Evolutionary conservation across 2,113 vertebrate genomes (phyloP), one percentile per base, ranked within the genome.

Genomic region (Coptodon rendalli): DNA sequence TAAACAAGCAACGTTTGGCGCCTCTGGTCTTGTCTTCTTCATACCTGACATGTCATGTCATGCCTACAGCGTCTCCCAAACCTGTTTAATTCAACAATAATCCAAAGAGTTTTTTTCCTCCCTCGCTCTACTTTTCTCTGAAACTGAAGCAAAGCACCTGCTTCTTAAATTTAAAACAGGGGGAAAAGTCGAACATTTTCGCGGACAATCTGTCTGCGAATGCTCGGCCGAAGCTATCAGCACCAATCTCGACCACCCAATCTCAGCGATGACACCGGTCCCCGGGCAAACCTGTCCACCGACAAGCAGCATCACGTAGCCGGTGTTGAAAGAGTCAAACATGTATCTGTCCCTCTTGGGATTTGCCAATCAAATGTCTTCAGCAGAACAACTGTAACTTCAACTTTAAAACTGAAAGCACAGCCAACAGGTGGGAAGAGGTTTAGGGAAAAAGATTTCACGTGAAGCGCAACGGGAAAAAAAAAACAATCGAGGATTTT

Each of bases 1-100:
- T 97, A 97, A 97, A 97, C 97, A 97, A 97, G 98, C 95, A 95
- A 90, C 87, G 94, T 95, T 94, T 97, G 98, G 99, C 98, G 98
- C 98, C 98, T 99, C 98, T 97, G 97, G 98, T 99, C 99, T 98
- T 99, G 99, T 98, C 98, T 97, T 95, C 94, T 94, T 97, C 98
- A 98, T 98, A 97, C 97, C 97, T 97, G 96, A 96, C 98, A 98
- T 96, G 99, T 98, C 97, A 95, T 93, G 96, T 98, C 99, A 97
- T 96, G 99, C 97, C 98, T 94, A 63, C 40, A 95, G 90, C 96
- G 93, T 97, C 96, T 97, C 96, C 93, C 80, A 71, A 96, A 96
- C 96, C 96, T 93, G 95, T 97, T 97, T 97, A 97, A 97, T 97
- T 97, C 93, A 95, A 93, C 93, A 95, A 93, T 93, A 91, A 95